These are phyloP conservation scores for Capitulum mitella DNA, from an alignment of 2,888 invertebrate genomes.

Conservation along the genomic window DNA sequence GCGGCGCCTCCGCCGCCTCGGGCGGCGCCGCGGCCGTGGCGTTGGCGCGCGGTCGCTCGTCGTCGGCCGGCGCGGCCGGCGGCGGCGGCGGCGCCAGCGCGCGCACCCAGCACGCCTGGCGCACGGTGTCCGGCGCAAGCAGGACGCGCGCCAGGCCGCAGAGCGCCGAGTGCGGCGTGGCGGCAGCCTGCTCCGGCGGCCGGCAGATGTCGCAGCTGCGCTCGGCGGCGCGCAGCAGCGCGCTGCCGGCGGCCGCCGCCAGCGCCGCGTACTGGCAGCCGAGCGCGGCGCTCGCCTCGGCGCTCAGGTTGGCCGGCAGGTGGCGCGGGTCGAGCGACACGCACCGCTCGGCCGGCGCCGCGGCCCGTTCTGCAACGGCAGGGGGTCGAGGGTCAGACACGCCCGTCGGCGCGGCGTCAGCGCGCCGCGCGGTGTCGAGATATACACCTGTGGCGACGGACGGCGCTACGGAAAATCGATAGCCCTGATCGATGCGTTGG, in stretches of 20 bases:
- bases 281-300: not conserved
- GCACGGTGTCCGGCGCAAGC: not conserved
- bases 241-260: not conserved
- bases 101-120: not conserved
- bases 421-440: no score
- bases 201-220: not conserved
- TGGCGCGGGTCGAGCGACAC: not conserved
- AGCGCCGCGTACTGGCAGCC: not conserved
- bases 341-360: not conserved
- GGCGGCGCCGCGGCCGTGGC: not conserved
- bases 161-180: not conserved
- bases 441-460: no score
- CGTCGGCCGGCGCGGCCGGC: not conserved
- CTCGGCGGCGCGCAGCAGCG: not conserved
- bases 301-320: slow-evolving; percentile 1
- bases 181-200: no score
- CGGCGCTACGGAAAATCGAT: no score
- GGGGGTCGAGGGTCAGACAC: no score
- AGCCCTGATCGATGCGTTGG: no score
- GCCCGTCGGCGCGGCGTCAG: no score
- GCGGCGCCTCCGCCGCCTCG: not conserved
- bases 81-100: not conserved
- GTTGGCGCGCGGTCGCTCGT: no score
- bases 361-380: not conserved
- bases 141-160: slow-evolving; percentile 1